Evolutionary conservation across 2,797 vertebrate species (phyloP).

Genomic region (Mormyrops boulengeri): DNA sequence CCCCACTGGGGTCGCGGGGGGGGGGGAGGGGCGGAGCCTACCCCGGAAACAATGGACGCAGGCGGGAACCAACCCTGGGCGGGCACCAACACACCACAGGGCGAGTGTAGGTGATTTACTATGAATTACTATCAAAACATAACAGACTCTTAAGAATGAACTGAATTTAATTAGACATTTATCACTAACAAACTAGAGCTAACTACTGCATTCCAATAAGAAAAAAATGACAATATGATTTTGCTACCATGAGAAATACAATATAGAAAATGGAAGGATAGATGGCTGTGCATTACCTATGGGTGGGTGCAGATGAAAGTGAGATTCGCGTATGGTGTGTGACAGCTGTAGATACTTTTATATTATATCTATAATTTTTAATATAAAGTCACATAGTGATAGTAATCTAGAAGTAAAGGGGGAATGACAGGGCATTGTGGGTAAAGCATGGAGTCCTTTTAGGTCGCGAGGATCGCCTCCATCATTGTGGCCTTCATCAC

Average conservation of each 20-base stretch:
- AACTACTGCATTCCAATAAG: neutral
- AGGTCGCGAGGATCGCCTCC: neutral
- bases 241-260: neutral
- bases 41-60: no score
- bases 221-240: neutral
- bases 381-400: neutral
- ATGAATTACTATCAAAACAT: neutral
- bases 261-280: neutral
- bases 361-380: neutral
- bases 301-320: neutral
- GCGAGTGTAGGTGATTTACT: neutral
- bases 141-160: neutral
- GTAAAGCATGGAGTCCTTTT: neutral
- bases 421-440: neutral
- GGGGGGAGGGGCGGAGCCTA: no score
- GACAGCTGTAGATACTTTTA: neutral
- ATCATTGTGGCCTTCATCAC: neutral
- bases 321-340: neutral
- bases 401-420: neutral
- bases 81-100: no score
- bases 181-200: neutral
- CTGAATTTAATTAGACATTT: neutral
- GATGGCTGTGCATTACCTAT: neutral
- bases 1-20: no score
- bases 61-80: no score